Percentiles rank a stretch among this genome's conserved stretches.
Conservation (phyloP, 2,888 invertebrate genomes). For the Leptinotarsa peninsularis region DNA sequence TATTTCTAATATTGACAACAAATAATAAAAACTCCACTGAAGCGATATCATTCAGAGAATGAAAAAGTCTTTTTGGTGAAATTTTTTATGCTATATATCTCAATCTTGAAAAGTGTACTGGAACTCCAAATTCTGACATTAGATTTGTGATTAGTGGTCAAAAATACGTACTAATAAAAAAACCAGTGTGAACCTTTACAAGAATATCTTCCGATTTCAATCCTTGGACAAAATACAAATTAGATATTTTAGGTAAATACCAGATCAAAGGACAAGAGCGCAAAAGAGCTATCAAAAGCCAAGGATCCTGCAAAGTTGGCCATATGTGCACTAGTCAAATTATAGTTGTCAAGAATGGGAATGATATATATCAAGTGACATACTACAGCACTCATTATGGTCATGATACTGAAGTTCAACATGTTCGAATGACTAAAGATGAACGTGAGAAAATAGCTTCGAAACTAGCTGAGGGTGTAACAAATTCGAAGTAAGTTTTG, state of each 20-base stretch:
- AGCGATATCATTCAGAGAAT: too few relatives aligned
- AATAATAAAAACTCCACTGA: too few relatives aligned
- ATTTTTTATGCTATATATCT: too few relatives aligned
- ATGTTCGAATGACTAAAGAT: conserved; percentile 21
- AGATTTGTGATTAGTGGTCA: too few relatives aligned
- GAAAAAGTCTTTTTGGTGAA: too few relatives aligned
- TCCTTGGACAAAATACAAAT: not conserved
- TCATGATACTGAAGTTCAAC: conserved; percentile 28
- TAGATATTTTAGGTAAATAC: not conserved
- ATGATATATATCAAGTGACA: conserved; percentile 18
- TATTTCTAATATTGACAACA: too few relatives aligned
- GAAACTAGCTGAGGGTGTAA: conserved; percentile 22
- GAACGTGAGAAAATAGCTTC: conserved; percentile 17
- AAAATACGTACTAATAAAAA: too few relatives aligned
- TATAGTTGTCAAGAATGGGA: conserved; percentile 21
- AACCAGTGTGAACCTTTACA: too few relatives aligned
- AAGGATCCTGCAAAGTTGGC: conserved; percentile 26
- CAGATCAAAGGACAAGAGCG: conserved; percentile 1
- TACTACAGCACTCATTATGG: conserved; percentile 28
- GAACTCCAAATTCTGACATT: too few relatives aligned
- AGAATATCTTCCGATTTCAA: not conserved
- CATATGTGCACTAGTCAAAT: conserved; percentile 27
- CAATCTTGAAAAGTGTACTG: too few relatives aligned
- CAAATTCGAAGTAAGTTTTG: conserved; percentile 18
- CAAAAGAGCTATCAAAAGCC: conserved; percentile 23